Base-by-base conservation (phyloP, 2,888 invertebrate genomes). In the Steromphala cineraria region DNA sequence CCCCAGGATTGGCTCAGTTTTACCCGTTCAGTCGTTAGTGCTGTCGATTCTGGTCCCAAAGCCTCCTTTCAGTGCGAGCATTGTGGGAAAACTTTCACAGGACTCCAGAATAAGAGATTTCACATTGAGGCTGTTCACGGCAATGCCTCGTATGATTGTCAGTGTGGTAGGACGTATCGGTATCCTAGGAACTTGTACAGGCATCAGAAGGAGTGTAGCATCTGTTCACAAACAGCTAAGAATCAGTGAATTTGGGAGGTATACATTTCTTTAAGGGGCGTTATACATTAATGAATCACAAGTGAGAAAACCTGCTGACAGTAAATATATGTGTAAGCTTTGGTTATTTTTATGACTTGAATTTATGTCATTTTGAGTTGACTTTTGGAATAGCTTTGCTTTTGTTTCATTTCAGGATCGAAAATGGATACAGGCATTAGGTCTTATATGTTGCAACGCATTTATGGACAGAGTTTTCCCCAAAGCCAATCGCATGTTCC, bases 81-180 rank as follows among this genome's bases (percentile, higher is more conserved):
- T 40, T 71, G 71, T 71, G 71, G 71, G 71, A 71, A 71, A 40
- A 40, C 71, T 19, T 71, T 71, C 71, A 71, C 71, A 2, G 71
- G 71, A 36, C 71, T 40, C n/a, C 71, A 71, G 71, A 71, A 71
- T 40, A 71, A 71, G 71, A 71, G 40, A 36, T 71, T 71, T 71
- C 71, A 71, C 19, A 36, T 71, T n/a, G 71, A 71, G 36, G 71
- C 71, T 4, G 71, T 71, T 71, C 71, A 71, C 10, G 71, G 71
- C 19, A 71, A 71, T n/a, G 71, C 71, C 0, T 71, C 71, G 17
- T 71, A 71, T 71, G 28, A 31, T 1, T 71, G 71, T 71, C 31
- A 15, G 2, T 71, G 71, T 71, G 71, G 71, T 31, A 71, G 36
- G 36, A 71, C 40, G n/a, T 71, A 71, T n/a, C 31, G 71, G 15